Evolutionary conservation across 2,113 vertebrate species (phyloP).

Genomic region (Neofelis nebulosa): DNA sequence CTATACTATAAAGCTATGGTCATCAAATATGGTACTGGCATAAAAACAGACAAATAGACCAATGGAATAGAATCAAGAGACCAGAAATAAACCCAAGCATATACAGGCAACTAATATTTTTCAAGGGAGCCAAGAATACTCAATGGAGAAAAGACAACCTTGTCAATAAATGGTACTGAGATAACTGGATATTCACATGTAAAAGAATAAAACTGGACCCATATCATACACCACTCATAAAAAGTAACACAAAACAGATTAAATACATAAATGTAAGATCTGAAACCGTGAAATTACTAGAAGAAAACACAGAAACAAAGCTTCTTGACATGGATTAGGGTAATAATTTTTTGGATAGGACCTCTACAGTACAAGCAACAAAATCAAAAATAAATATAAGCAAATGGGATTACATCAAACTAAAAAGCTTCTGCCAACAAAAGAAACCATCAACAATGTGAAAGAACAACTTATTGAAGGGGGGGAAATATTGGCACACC

Average conservation of each 20-base stretch:
- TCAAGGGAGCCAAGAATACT: not conserved
- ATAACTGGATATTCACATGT: not conserved
- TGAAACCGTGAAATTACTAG: not conserved
- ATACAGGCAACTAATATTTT: not conserved
- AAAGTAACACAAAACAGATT: not conserved
- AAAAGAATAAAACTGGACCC: not conserved
- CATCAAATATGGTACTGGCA: not conserved
- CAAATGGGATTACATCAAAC: not conserved
- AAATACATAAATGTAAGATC: not conserved
- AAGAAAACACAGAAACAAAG: not conserved
- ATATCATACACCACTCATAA: not conserved
- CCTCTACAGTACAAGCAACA: not conserved
- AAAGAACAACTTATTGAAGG: not conserved
- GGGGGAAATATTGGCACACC: not conserved
- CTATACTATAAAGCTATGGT: not conserved
- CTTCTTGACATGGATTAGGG: not conserved
- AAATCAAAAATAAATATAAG: not conserved
- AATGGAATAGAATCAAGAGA: not conserved
- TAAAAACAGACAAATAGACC: not conserved
- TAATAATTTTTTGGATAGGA: not conserved
- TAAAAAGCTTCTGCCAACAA: no score
- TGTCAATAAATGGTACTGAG: not conserved
- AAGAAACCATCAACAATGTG: not conserved
- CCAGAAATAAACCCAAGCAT: not conserved
- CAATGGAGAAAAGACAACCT: not conserved